phyloP scores from a whole-genome alignment of 2,888 invertebrate genomes.

The Diaphora mendica region DNA sequence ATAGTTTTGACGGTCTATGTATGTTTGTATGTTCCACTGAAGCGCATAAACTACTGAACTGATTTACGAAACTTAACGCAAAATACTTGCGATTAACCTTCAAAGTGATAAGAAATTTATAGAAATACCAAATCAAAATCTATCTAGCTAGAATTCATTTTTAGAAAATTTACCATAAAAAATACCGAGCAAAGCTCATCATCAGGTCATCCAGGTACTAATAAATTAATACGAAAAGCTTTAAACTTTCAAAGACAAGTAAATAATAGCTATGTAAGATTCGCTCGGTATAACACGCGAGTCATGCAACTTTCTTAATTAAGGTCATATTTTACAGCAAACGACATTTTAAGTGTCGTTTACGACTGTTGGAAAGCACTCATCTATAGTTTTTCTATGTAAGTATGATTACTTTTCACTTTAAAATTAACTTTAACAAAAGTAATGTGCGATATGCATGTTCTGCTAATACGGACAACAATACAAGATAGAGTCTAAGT shows the following conservation, averaged over 20 bases:
- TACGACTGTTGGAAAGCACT: constrained; percentile 1
- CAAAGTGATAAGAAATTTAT: too few relatives aligned
- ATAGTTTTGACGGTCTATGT: too few relatives aligned
- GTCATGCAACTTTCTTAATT: neutral
- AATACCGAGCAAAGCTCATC: too few relatives aligned
- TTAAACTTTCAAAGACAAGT: neutral
- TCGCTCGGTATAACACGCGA: neutral
- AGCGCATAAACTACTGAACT: too few relatives aligned
- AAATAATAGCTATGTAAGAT: neutral
- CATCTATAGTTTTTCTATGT: constrained; percentile 5
- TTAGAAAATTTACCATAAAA: too few relatives aligned
- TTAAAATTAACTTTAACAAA: neutral
- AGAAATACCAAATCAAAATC: too few relatives aligned
- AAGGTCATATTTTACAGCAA: constrained; percentile 1
- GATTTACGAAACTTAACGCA: too few relatives aligned
- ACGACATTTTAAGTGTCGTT: constrained; percentile 17
- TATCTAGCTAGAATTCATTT: too few relatives aligned
- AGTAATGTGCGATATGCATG: constrained; percentile 7
- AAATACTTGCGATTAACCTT: too few relatives aligned
- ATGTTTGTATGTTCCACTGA: too few relatives aligned
- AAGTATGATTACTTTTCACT: constrained; percentile 10
- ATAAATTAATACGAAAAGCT: too few relatives aligned
- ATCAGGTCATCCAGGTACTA: too few relatives aligned
- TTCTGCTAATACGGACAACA: neutral
- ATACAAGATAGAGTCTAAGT: neutral